phyloP scores from a whole-genome alignment of 1,140 invertebrate genomes.

The Drosophila mayri region DNA sequence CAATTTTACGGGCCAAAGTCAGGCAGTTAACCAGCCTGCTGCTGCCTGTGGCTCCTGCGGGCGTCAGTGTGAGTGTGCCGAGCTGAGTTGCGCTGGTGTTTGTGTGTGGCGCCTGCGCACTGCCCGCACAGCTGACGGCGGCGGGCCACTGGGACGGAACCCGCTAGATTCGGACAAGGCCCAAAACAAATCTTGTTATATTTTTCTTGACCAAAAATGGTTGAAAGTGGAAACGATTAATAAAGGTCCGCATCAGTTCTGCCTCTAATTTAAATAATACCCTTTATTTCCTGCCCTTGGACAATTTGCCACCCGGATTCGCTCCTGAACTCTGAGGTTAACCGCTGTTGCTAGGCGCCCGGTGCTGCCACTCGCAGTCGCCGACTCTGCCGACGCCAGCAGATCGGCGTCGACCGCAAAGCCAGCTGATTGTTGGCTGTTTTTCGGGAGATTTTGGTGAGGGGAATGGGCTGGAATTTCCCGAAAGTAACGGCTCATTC shows the following conservation, averaged over 20 bases:
- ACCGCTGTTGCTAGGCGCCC: slow-evolving; percentile 51
- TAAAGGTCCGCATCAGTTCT: not conserved
- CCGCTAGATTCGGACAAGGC: not conserved
- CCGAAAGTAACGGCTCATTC: slow-evolving; percentile 53
- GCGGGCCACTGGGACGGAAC: slow-evolving; percentile 16
- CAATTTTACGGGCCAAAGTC: slow-evolving; percentile 71
- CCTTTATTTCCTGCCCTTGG: too few species aligned
- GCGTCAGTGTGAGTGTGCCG: slow-evolving; percentile 14
- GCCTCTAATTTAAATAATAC: not conserved
- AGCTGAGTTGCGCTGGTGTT: slow-evolving; percentile 13
- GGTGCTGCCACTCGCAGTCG: slow-evolving; percentile 17
- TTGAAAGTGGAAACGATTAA: too few species aligned
- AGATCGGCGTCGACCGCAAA: slow-evolving; percentile 33
- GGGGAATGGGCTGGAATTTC: slow-evolving; percentile 28
- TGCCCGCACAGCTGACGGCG: slow-evolving; percentile 51
- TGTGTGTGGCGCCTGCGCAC: slow-evolving; percentile 58
- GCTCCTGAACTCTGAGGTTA: slow-evolving; percentile 33
- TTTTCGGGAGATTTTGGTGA: not conserved
- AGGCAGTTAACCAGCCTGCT: slow-evolving; percentile 56
- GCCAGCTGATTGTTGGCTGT: slow-evolving; percentile 47
- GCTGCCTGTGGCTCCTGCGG: slow-evolving; percentile 22
- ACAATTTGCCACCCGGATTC: slow-evolving; percentile 2
- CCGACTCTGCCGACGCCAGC: slow-evolving; percentile 27
- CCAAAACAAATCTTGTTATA: too few species aligned
- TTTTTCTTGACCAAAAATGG: too few species aligned